Evolutionary conservation across 2,113 vertebrate genomes (phyloP), one percentile per base, ranked within the genome.

Genomic region (Colinus virginianus): DNA sequence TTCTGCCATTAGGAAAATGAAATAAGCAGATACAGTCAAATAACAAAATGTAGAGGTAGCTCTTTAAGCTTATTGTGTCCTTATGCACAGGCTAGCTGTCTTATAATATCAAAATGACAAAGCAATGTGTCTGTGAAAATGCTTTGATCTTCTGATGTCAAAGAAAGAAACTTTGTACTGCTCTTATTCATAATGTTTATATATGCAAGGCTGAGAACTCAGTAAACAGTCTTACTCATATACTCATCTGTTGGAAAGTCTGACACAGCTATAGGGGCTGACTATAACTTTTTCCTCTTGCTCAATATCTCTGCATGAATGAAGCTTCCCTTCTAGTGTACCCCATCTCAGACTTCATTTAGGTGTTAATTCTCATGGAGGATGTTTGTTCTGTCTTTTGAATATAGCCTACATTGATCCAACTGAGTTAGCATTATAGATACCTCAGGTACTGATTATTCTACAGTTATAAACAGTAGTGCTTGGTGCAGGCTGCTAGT

Each of bases 91-190:
- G n/a, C 70, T 40, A 30, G 43, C 75, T 92, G 61, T 88, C 68
- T 80, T 51, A 8, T 40, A 78, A 34, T 28, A 93, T 95, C 74
- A 87, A 53, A 55, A 53, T 49, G 58, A 85, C 74, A 91, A 95
- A 84, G n/a, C 48, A 72, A 0, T n/a, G 79, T 68, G 63, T 43
- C 68, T 70, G 53, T 38, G 76, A 38, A 56, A 81, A 16, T 0
- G 0, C 85, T 96, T 93, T 91, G 74, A 93, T 92, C 70, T 94
- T 75, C 53, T 75, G 61, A 64, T 81, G 90, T 76, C 92, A 95
- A 94, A 96, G 80, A 72, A 32, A 86, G 49, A 76, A 10, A 1
- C 58, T 74, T 64, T 55, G 13, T 45, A 40, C 40, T 78, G 67
- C 67, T 90, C 63, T 68, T 88, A 66, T 76, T 61, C 84, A 43